Conservation (phyloP, 1,140 invertebrate genomes). For the Neodiprion lecontei region DNA sequence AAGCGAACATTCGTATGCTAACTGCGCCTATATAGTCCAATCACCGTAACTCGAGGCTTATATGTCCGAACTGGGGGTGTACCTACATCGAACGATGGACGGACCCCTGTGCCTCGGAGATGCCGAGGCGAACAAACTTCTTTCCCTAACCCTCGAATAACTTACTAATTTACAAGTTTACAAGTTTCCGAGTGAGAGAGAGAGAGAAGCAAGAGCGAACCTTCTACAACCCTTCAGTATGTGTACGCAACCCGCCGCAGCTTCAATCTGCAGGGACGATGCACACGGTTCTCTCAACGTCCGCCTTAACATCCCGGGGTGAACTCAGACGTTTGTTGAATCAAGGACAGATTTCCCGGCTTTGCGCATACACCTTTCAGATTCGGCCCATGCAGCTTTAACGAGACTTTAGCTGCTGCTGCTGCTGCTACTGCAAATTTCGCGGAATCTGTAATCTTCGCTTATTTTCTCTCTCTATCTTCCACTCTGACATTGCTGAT, state of each 20-base stretch:
- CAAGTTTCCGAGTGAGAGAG: neutral
- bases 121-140: neutral
- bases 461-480: too few relatives aligned
- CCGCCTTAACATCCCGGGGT: neutral
- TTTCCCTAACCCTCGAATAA: neutral
- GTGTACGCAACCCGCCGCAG: too few relatives aligned
- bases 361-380: neutral
- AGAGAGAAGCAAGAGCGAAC: too few relatives aligned
- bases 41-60: constrained; percentile 12
- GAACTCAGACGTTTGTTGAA: neutral
- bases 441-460: too few relatives aligned
- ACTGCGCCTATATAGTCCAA: constrained; percentile 34
- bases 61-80: neutral
- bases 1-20: constrained; percentile 53
- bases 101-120: too few relatives aligned
- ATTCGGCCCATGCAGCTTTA: neutral
- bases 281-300: too few relatives aligned
- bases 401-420: too few relatives aligned
- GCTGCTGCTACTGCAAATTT: too few relatives aligned
- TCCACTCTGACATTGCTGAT: too few relatives aligned
- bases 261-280: too few relatives aligned
- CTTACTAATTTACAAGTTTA: neutral
- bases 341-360: neutral
- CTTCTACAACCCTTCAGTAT: too few relatives aligned
- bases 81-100: neutral